Percentiles rank a stretch among this genome's conserved stretches.
Evolutionary conservation across 2,113 vertebrate species (phyloP).

Genomic region (Sisor rabdophorus): DNA sequence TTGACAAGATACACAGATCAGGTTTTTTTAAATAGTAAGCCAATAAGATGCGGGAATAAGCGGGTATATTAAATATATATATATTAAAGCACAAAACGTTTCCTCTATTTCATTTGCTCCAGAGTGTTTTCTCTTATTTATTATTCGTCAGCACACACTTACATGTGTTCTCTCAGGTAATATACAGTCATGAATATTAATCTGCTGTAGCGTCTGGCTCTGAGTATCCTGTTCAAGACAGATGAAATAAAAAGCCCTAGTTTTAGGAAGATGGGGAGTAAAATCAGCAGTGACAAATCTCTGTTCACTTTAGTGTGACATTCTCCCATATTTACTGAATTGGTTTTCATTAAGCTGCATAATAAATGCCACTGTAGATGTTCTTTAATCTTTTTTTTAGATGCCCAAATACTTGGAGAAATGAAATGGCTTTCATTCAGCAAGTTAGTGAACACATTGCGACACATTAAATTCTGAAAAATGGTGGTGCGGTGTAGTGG

Average conservation of each 20-base stretch:
- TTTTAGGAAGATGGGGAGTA: conserved; percentile 11
- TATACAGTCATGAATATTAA: conserved; percentile 43
- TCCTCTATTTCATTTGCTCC: conserved; percentile 32
- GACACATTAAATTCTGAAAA: too few species aligned
- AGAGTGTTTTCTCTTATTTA: conserved; percentile 30
- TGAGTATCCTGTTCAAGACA: conserved; percentile 26
- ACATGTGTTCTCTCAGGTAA: conserved; percentile 44
- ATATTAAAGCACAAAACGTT: background rate
- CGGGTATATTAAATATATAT: background rate
- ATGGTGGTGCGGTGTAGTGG: too few species aligned
- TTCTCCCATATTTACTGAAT: conserved; percentile 14
- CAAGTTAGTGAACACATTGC: background rate
- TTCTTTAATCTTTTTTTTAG: background rate
- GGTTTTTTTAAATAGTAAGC: background rate
- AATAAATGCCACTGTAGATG: conserved; percentile 24
- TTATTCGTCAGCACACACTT: conserved; percentile 40
- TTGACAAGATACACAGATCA: background rate
- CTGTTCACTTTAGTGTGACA: conserved; percentile 20
- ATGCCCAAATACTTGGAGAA: background rate
- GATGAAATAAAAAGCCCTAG: conserved; percentile 32
- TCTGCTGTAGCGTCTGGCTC: conserved; percentile 31
- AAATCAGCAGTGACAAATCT: conserved; percentile 38
- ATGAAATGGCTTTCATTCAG: conserved; percentile 18
- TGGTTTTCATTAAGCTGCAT: conserved; percentile 24
- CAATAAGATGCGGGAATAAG: background rate